These are phyloP conservation scores for Agrochola macilenta DNA, from an alignment of 2,888 invertebrate genomes.

Conservation along the genomic window DNA sequence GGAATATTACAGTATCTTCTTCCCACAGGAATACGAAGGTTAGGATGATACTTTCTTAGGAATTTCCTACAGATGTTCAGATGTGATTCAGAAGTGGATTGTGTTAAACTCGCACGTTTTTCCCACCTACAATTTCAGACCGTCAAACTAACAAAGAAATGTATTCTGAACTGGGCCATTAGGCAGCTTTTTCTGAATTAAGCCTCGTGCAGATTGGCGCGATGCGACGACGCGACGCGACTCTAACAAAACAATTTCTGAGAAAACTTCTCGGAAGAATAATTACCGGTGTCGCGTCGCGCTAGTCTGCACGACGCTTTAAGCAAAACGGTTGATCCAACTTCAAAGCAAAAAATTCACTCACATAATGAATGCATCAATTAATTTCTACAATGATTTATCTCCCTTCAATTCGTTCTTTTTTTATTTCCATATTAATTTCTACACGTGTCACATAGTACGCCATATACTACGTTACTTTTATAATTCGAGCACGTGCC, in stretches of 20 bases:
- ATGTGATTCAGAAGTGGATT: neutral
- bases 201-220: neutral
- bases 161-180: too few relatives aligned
- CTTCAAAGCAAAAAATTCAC: neutral
- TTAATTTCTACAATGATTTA: neutral
- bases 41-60: neutral
- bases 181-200: neutral
- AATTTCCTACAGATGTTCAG: neutral
- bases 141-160: neutral
- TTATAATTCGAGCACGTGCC: constrained; percentile 16
- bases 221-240: too few relatives aligned
- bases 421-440: neutral
- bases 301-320: too few relatives aligned
- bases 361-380: neutral
- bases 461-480: neutral
- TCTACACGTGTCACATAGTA: constrained; percentile 1
- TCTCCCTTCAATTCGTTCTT: neutral
- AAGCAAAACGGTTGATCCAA: neutral
- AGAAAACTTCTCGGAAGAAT: too few relatives aligned
- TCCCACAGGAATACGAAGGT: neutral
- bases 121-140: neutral
- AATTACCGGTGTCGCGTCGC: too few relatives aligned
- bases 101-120: neutral
- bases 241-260: too few relatives aligned
- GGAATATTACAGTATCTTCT: constrained; percentile 37